A percentile compares a stretch with the other conserved stretches of the same genome.
phyloP scores from a whole-genome alignment of 2,888 invertebrate species.

The Phasia obesa region DNA sequence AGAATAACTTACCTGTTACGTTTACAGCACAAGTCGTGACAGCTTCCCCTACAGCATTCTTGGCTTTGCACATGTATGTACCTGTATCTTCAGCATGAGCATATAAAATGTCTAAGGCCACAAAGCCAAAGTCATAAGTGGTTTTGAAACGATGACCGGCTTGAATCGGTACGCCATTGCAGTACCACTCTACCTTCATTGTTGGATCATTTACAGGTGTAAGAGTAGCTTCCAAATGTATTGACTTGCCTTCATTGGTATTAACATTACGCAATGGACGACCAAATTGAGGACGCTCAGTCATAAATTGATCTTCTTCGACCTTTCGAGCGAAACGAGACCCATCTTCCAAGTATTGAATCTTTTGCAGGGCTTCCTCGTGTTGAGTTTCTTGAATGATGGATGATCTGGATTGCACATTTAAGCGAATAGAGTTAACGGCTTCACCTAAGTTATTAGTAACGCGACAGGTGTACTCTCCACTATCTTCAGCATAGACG shows the following conservation, averaged over 20 bases:
- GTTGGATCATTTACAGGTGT: conserved; percentile 99
- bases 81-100: conserved; percentile 98
- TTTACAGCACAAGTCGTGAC: conserved; percentile 95
- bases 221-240: conserved; percentile 96
- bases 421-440: conserved; percentile 90
- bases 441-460: conserved; percentile 94
- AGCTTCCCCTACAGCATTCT: conserved; percentile 97
- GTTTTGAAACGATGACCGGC: conserved; percentile 98
- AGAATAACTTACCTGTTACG: conserved; percentile 87
- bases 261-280: conserved; percentile 93
- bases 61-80: conserved; percentile 97
- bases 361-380: conserved; percentile 95
- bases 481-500: conserved; percentile 96
- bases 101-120: conserved; percentile 97
- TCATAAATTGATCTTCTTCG: conserved; percentile 88
- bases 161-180: conserved; percentile 96
- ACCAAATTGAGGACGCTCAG: conserved; percentile 95
- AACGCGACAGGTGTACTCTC: conserved; percentile 94
- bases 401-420: conserved; percentile 91
- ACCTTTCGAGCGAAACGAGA: conserved; percentile 88
- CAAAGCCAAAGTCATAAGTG: conserved; percentile 98
- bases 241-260: conserved; percentile 92
- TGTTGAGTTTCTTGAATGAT: conserved; percentile 96
- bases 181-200: conserved; percentile 99
- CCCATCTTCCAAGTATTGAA: conserved; percentile 94